Evolutionary conservation across 1,140 invertebrate genomes (phyloP), one percentile per base, ranked within the genome.

Genomic region (Anadara kagoshimensis): DNA sequence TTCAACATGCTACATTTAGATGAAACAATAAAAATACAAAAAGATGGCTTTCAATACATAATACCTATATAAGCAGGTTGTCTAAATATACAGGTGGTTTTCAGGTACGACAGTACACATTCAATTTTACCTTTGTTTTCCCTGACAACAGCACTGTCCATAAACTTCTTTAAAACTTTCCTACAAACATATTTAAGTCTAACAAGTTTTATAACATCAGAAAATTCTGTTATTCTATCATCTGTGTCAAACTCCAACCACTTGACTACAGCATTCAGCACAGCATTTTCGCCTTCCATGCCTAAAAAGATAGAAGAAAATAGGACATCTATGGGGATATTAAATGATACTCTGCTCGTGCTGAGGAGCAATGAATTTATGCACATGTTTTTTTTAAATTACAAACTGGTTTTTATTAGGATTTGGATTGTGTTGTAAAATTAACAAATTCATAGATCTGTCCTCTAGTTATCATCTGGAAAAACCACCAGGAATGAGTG

Each of bases 181-280:
- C 65, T 41, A 8, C 69, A 57, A 11, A 77, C 66, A 54, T 61
- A 49, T 20, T 59, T 61, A 8, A 78, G 57, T 24, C 66, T 69
- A 3, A 80, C 75, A 16, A 59, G 47, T 5, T n/a, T 49, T 7
- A 80, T 22, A 4, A 80, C 43, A 10, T 67, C 44, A 49, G 59
- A 54, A 20, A 78, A 22, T 49, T 69, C 26, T 3, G 18, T 41
- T 11, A 53, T 24, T 43, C 73, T 68, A 14, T 43, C 26, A 16
- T 45, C 24, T 16, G 2, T 36, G 62, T 70, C 18, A 44, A 71
- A 45, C 20, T 78, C 76, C 24, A 76, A 47, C 79, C 79, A 80
- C 22, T 67, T 54, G 8, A 71, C 18, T 0, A 80, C 58, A 47
- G 61, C 59, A n/a, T 67, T 64, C 11, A 74, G 41, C 20, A 79